Base-by-base conservation (phyloP, 2,888 invertebrate species). In the Diarsia brunnea region DNA sequence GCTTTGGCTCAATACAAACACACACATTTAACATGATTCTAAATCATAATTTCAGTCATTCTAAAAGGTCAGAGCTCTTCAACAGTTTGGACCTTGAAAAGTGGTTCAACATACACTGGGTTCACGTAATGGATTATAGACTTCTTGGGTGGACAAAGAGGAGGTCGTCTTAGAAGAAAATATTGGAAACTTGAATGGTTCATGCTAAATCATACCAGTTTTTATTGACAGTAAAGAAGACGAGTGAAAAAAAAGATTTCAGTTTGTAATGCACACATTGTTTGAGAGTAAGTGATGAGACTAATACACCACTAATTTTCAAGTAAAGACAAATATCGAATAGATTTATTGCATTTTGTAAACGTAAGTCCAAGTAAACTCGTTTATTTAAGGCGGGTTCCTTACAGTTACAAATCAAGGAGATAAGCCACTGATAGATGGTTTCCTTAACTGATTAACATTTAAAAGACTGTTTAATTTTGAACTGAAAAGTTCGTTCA, bases 371-470 rank as follows among this genome's bases (percentile, higher is more conserved):
- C 14, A 38, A 73, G 27, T 24, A 21, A 60, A 73, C 63, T 72
- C 72, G 47, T 79, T 73, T 53, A 73, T 69, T 61, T 51, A 63
- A 19, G 47, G 14, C 43, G 68, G 75, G 72, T 78, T 77, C 71
- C 69, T 60, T 60, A 75, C 69, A 80, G 69, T 65, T 47, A 75
- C 81, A 79, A 80, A 61, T 75, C 75, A 66, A 55, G 53, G 14
- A 69, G 79, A 79, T 81, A 79, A 75, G 60, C 4, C 4, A 0
- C 38, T 74, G 81, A 79, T 79, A 67, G 81, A 79, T 79, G 47
- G 76, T 69, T 81, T 79, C 81, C 79, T 67, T 55, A 55, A 66
- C 61, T 51, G 79, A 79, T 79, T 79, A 79, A 73, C 74, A 68
- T 71, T 79, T 65, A 70, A 68, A 80, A 68, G 24, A 74, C 74